Evolutionary conservation across 2,888 invertebrate genomes (phyloP).

Genomic region (Dryomyza anilis): DNA sequence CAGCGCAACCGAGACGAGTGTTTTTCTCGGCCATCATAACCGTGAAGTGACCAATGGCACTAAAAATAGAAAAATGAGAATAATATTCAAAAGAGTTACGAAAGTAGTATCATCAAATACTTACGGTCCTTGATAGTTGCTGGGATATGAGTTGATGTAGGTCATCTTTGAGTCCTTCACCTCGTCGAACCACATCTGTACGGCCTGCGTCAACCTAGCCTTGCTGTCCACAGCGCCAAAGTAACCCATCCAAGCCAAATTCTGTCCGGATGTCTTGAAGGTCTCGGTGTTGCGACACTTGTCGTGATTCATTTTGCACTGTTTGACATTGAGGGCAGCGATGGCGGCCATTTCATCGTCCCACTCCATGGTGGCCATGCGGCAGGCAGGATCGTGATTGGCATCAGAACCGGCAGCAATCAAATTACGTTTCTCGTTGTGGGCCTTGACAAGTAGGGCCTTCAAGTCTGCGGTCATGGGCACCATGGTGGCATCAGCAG

Average conservation of each 20-base stretch:
- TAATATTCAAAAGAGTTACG: not conserved
- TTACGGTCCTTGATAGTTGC: not conserved
- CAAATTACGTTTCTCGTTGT: constrained; percentile 14
- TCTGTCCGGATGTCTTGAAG: not conserved
- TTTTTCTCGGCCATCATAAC: not conserved
- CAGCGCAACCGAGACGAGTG: constrained; percentile 2
- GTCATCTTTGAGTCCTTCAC: not conserved
- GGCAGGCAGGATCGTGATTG: not conserved
- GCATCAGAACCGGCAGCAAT: not conserved
- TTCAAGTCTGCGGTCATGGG: not conserved
- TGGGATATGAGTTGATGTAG: not conserved
- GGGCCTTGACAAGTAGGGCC: not conserved
- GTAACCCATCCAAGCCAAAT: not conserved
- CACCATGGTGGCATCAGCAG: not conserved
- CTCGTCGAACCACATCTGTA: not conserved
- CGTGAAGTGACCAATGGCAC: not conserved
- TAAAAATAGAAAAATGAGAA: not conserved
- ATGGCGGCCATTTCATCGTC: constrained; percentile 8
- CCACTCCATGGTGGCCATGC: constrained; percentile 28
- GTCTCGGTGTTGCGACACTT: not conserved
- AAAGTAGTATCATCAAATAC: not conserved
- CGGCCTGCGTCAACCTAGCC: not conserved
- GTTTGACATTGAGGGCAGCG: not conserved
- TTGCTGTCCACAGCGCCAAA: too few species aligned
- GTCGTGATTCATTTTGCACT: not conserved